A percentile compares a stretch with the other conserved stretches of the same genome.
Evolutionary conservation across 2,113 vertebrate species (phyloP).

Genomic region (Hemibagrus wyckioides): DNA sequence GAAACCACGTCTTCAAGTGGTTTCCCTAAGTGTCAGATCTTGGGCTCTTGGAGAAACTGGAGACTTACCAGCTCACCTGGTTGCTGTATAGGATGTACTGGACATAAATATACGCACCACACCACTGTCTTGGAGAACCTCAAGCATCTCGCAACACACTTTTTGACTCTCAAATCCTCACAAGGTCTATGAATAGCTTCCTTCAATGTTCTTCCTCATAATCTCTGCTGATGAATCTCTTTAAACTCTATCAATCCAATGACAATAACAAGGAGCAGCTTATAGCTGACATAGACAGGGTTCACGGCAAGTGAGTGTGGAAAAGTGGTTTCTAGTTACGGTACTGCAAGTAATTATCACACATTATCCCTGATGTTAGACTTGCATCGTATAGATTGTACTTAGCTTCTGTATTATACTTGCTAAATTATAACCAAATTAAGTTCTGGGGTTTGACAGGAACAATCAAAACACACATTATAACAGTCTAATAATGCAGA

Average conservation of each 20-base stretch:
- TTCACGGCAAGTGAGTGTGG: not conserved
- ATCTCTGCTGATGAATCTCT: not conserved
- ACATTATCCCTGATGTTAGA: not conserved
- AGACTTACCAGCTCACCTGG: too few species aligned
- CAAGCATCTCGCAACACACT: not conserved
- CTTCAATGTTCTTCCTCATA: not conserved
- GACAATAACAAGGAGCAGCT: not conserved
- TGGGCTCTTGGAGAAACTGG: not conserved
- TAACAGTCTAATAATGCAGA: slow-evolving; percentile 19
- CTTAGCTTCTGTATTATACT: slow-evolving; percentile 5
- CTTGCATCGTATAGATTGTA: not conserved
- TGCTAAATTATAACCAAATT: slow-evolving; percentile 1
- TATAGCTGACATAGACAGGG: not conserved
- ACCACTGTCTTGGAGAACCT: not conserved
- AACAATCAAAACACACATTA: slow-evolving; percentile 46
- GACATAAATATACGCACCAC: not conserved
- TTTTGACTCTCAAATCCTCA: not conserved
- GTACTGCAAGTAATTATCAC: not conserved
- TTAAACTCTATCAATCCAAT: not conserved
- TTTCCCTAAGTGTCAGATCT: not conserved
- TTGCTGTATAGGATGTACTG: not conserved
- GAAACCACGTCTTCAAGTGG: not conserved
- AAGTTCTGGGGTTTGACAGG: slow-evolving; percentile 24
- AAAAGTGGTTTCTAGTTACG: not conserved
- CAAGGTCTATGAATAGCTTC: not conserved